Conservation (phyloP, 2,888 invertebrate genomes). For the Phrixothrix hirtus region DNA sequence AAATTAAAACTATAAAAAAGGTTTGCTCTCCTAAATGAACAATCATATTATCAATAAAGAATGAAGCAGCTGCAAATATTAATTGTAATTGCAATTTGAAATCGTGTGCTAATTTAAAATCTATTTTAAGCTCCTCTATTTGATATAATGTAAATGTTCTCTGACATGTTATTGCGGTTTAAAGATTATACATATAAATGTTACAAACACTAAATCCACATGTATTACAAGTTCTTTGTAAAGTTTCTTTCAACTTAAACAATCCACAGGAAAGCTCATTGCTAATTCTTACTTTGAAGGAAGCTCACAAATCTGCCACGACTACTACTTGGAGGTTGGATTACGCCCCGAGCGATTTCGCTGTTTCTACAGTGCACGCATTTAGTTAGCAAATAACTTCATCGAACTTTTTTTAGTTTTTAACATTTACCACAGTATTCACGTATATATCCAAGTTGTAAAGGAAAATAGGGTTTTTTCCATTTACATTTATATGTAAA, state of each 20-base stretch:
- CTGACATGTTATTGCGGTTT: background rate
- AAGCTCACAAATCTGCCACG: background rate
- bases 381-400: conserved; percentile 17
- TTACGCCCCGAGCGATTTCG: conserved; percentile 16
- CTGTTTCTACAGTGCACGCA: conserved; percentile 10
- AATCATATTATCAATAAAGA: no score
- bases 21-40: no score
- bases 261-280: background rate
- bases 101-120: no score
- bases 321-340: conserved; percentile 14
- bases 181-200: background rate
- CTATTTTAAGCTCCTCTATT: no score
- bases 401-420: conserved; percentile 5
- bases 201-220: background rate
- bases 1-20: no score
- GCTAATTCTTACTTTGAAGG: background rate
- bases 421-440: conserved; percentile 6
- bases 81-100: no score
- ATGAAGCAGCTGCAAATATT: no score
- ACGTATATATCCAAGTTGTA: background rate
- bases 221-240: background rate
- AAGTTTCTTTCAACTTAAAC: background rate
- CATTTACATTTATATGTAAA: no score
- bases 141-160: background rate
- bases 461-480: no score